These are phyloP conservation scores for Acanthosepion esculentum DNA, from an alignment of 2,888 invertebrate species.

Conservation along the genomic window DNA sequence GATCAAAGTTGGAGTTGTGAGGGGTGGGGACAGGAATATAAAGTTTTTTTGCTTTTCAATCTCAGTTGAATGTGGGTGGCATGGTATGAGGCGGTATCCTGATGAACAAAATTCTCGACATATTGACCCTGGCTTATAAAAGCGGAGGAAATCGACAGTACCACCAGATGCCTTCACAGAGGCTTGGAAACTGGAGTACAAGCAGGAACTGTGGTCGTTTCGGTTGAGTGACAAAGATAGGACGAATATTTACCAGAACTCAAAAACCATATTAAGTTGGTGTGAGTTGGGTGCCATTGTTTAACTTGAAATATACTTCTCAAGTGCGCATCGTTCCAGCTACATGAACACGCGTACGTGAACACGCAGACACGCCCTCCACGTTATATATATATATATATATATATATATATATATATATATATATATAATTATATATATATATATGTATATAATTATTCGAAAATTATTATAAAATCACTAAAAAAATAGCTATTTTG, in stretches of 20 bases:
- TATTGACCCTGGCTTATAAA: background rate
- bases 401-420: slow-evolving; percentile 25
- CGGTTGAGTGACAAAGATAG: background rate
- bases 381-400: background rate
- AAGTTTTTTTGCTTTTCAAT: background rate
- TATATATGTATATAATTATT: background rate
- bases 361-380: background rate
- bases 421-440: slow-evolving; percentile 33
- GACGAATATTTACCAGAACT: background rate
- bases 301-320: background rate
- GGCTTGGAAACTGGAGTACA: background rate
- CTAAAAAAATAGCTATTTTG: too few species aligned
- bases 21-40: background rate
- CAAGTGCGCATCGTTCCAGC: background rate
- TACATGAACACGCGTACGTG: too few species aligned
- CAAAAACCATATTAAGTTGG: background rate
- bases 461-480: background rate
- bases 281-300: background rate
- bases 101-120: background rate
- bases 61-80: background rate
- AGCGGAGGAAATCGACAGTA: background rate
- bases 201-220: background rate
- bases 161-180: slow-evolving; percentile 11
- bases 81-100: background rate
- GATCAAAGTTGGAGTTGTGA: background rate